Evolutionary conservation across 1,140 invertebrate species (phyloP), one percentile per base, ranked within the genome.

Genomic region (Halesus radiatus): DNA sequence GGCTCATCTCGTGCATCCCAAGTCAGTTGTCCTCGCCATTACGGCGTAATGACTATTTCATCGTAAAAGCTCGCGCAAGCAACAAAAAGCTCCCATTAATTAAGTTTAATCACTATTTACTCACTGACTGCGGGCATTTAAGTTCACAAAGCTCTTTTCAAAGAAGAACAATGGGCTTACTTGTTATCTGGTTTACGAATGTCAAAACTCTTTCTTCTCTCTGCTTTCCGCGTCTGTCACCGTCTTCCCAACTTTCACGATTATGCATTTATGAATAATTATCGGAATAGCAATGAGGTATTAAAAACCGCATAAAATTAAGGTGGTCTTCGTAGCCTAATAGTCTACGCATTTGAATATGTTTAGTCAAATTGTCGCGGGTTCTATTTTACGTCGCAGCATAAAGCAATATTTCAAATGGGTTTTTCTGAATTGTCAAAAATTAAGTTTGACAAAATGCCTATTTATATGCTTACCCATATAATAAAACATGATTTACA

Each of bases 101-200:
- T 66, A 52, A 77, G 58, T 77, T 77, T 77, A 62, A 77, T 77
- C 75, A 77, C 75, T 77, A 77, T 77, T 77, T 64, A 77, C 75
- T 66, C 75, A 22, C 54, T 56, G 60, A 66, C 75, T 64, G 29
- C 32, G 60, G 58, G 32, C 13, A 32, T 76, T 76, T 58, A 76
- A 76, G 52, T 29, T 53, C 54, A 76, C 73, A 76, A 76, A 58
- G 73, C 53, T 37, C 56, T 52, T 64, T 64, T 77, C 75, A 64
- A 66, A 78, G n/a, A 29, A 18, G 64, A 77, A 81, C 75, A 78
- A 81, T 64, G 72, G 76, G 54, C 74, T 78, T 77, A 74, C 76
- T 81, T 78, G 80, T 81, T 78, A 77, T 81, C 76, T 76, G 53
- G 75, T 77, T 53, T 64, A 53, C 66, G 58, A 77, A 20, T 66